Percentiles rank a stretch among this genome's conserved stretches.
Conservation (phyloP, 1,140 invertebrate genomes). For the Zaprionus vittiger region DNA sequence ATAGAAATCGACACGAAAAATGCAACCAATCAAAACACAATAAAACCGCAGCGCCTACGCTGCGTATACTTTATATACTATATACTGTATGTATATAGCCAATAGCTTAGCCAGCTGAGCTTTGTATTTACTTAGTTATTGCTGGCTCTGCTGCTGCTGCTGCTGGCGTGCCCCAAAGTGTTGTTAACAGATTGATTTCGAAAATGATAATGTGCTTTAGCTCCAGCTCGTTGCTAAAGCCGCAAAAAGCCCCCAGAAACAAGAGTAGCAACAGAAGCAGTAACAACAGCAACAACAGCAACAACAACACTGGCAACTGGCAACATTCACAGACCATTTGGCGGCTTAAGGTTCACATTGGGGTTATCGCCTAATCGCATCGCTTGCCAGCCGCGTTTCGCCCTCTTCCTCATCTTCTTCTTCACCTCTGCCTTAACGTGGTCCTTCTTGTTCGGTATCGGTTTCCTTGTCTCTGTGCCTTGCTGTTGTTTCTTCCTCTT, state of each 20-base stretch:
- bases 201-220: conserved; percentile 73
- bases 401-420: conserved; percentile 12
- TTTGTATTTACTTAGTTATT: conserved; percentile 20
- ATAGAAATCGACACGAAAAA: conserved; percentile 10
- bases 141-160: background rate
- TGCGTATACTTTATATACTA: background rate
- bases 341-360: conserved; percentile 78
- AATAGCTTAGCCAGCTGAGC: background rate
- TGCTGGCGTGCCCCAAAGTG: conserved; percentile 48
- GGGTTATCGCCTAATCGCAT: conserved; percentile 82
- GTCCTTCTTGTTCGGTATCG: conserved; percentile 20
- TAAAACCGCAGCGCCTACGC: conserved; percentile 34
- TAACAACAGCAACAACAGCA: conserved; percentile 12
- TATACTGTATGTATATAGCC: background rate
- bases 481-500: conserved; percentile 31
- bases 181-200: conserved; percentile 82
- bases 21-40: conserved; percentile 43
- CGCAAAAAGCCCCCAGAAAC: conserved; percentile 65
- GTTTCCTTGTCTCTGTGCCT: conserved; percentile 24
- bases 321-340: conserved; percentile 81
- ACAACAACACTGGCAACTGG: conserved; percentile 46
- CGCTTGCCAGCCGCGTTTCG: conserved; percentile 53
- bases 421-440: background rate
- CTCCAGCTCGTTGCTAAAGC: conserved; percentile 57
- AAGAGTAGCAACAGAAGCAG: conserved; percentile 22